Evolutionary conservation across 30 jellyfish, hydroid and myxozoan species (phyloP).

Genomic region (Hydractinia echinata): DNA sequence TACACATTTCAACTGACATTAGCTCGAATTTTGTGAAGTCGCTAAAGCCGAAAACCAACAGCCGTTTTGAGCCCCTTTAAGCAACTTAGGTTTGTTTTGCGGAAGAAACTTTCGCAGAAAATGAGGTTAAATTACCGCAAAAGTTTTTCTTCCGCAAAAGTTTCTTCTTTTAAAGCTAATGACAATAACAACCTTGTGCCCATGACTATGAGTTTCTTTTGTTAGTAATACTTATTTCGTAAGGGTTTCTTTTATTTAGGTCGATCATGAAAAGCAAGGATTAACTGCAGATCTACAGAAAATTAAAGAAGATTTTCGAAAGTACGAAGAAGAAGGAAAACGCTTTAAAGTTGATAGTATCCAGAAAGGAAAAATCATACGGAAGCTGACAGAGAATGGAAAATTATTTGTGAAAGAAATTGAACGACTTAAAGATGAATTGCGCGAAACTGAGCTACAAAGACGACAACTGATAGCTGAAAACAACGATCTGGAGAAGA

Average conservation of each 20-base stretch:
- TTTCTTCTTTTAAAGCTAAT: background rate
- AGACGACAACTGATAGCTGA: constrained; percentile 37
- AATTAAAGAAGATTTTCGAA: constrained; percentile 44
- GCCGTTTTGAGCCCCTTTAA: too few species aligned
- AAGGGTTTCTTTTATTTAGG: constrained; percentile 11
- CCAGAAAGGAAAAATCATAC: constrained; percentile 60
- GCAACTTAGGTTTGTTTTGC: too few species aligned
- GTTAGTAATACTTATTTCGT: background rate
- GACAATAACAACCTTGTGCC: background rate
- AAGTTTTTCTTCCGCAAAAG: background rate
- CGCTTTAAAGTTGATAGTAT: constrained; percentile 36
- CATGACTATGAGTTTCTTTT: background rate
- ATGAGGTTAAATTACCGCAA: too few species aligned
- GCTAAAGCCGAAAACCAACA: too few species aligned
- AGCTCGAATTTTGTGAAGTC: too few species aligned
- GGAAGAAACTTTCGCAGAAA: too few species aligned
- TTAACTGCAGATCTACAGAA: constrained; percentile 48
- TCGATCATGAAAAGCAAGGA: constrained; percentile 60
- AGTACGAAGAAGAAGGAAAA: constrained; percentile 36
- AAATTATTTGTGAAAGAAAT: constrained; percentile 63
- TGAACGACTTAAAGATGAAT: constrained; percentile 65
- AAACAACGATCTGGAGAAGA: constrained; percentile 47
- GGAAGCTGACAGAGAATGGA: constrained; percentile 81
- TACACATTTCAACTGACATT: too few species aligned
- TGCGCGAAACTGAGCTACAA: constrained; percentile 28